Evolutionary conservation across 2,888 invertebrate genomes (phyloP).

Genomic region (Dioctria linearis): DNA sequence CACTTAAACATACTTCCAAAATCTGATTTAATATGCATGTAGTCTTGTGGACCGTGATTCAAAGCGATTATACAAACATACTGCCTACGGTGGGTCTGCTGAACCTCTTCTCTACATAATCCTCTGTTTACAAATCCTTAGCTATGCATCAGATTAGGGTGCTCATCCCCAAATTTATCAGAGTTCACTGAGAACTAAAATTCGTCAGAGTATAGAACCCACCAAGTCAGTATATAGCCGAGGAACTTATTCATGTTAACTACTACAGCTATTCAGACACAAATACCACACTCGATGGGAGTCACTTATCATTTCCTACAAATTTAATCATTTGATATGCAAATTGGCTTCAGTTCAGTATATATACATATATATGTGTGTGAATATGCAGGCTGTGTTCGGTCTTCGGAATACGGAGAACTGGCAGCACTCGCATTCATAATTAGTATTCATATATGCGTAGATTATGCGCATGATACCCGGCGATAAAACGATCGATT

Average conservation of each 20-base stretch:
- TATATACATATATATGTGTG: not conserved
- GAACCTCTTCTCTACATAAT: conserved; percentile 27
- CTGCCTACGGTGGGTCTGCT: conserved; percentile 23
- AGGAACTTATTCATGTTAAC: conserved; percentile 11
- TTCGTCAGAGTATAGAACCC: conserved; percentile 1
- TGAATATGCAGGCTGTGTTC: conserved; percentile 16
- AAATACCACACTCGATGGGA: conserved; percentile 24
- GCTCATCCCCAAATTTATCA: conserved; percentile 42
- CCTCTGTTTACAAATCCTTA: conserved; percentile 53
- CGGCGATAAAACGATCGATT: conserved; percentile 53
- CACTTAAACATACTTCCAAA: conserved; percentile 18
- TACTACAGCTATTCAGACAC: conserved; percentile 19
- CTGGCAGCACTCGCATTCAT: conserved; percentile 42
- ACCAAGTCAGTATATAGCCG: not conserved
- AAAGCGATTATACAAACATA: conserved; percentile 30
- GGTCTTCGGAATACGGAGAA: conserved; percentile 18
- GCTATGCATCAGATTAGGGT: conserved; percentile 54
- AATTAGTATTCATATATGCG: conserved; percentile 55
- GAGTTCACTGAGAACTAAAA: not conserved
- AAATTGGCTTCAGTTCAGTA: conserved; percentile 38
- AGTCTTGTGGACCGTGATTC: not conserved
- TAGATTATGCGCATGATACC: conserved; percentile 54
- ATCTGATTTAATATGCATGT: conserved; percentile 8
- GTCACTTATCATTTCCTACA: conserved; percentile 55
- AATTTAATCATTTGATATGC: conserved; percentile 56